A percentile compares a stretch with the other conserved stretches of the same genome.
Conservation (phyloP, 2,888 invertebrate genomes). For the Yponomeuta malinellus region DNA sequence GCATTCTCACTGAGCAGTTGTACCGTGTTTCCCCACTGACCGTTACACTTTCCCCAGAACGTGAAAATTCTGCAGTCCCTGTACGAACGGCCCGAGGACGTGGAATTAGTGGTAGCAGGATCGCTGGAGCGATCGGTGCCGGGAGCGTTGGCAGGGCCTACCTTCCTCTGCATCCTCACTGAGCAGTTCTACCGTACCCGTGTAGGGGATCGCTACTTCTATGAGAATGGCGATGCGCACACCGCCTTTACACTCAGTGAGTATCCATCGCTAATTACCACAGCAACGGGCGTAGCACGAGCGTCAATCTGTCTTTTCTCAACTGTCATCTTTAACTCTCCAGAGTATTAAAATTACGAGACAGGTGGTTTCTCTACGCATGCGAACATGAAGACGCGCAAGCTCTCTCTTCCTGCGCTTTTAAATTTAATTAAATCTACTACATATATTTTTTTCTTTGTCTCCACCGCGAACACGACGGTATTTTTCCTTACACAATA, state of each 20-base stretch:
- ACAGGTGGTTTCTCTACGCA: too few species aligned
- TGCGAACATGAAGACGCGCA: too few species aligned
- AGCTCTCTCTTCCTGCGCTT: too few species aligned
- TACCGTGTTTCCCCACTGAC: not conserved
- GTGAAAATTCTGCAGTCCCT: constrained; percentile 78
- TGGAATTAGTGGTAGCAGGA: constrained; percentile 91
- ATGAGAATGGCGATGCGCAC: constrained; percentile 78
- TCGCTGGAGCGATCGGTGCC: constrained; percentile 85
- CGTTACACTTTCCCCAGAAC: constrained; percentile 58
- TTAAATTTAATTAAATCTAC: too few species aligned
- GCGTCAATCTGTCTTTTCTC: too few species aligned
- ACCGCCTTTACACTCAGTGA: constrained; percentile 80
- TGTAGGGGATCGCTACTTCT: constrained; percentile 91
- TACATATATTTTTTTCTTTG: too few species aligned
- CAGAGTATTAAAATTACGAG: too few species aligned
- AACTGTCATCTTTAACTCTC: too few species aligned
- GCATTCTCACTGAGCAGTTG: constrained; percentile 15
- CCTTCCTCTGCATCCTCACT: constrained; percentile 90
- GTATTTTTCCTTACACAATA: too few species aligned
- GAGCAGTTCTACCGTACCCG: constrained; percentile 92
- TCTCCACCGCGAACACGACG: too few species aligned
- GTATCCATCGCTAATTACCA: constrained; percentile 22
- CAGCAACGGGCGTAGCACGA: too few species aligned
- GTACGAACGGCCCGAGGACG: constrained; percentile 85
- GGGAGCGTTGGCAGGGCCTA: constrained; percentile 88